Evolutionary conservation across 2,113 vertebrate genomes (phyloP).

Genomic region (Trinectes maculatus): DNA sequence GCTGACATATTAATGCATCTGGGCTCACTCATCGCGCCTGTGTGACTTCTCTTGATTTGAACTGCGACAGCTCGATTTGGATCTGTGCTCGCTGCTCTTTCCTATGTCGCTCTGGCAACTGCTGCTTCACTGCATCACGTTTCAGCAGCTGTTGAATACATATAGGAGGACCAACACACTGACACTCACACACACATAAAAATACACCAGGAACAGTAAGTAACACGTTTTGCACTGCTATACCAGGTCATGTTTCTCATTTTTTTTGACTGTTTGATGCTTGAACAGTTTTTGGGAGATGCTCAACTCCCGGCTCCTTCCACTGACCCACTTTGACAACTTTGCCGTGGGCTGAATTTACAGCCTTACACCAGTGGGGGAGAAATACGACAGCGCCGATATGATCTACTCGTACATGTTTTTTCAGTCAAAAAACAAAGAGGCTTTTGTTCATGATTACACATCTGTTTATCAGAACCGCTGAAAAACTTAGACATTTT

Average conservation of each 20-base stretch:
- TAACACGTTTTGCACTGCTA: neutral
- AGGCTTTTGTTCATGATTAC: neutral
- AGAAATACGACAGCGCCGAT: slow-evolving; percentile 38
- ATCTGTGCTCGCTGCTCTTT: neutral
- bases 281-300: slow-evolving; percentile 25
- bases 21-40: neutral
- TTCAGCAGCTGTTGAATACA: slow-evolving; percentile 1
- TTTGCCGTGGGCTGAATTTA: slow-evolving; percentile 64
- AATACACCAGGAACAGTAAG: slow-evolving; percentile 33
- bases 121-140: neutral
- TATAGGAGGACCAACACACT: neutral
- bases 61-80: neutral
- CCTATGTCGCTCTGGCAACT: neutral
- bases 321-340: slow-evolving; percentile 72
- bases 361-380: slow-evolving; percentile 45
- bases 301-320: slow-evolving; percentile 44
- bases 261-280: neutral
- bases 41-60: neutral
- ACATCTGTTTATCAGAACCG: slow-evolving; percentile 5
- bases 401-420: slow-evolving; percentile 21
- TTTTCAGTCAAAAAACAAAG: slow-evolving; percentile 19
- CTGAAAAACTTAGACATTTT: slow-evolving; percentile 30
- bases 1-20: neutral
- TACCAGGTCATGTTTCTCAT: neutral
- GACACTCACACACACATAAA: neutral